These are phyloP conservation scores for Xyliphius kryptos DNA, from an alignment of 2,113 vertebrate genomes.

Conservation along the genomic window DNA sequence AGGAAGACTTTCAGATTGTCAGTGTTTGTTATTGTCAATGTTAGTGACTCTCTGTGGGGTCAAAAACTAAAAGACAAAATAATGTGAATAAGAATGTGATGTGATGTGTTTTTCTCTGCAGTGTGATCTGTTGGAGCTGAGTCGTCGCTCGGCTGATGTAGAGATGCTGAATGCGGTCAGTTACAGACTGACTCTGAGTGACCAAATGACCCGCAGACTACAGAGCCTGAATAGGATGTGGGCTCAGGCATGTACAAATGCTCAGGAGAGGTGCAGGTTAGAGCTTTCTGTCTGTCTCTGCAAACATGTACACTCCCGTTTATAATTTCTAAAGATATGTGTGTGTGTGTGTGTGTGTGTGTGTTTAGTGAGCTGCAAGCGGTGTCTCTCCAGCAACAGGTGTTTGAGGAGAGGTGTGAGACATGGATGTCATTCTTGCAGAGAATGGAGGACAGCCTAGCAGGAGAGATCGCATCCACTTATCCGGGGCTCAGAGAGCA, in stretches of 20 bases:
- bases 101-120: constrained; percentile 47
- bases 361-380: constrained; percentile 71
- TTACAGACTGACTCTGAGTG: constrained; percentile 66
- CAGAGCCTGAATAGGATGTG: constrained; percentile 72
- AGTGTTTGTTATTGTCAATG: too few species aligned
- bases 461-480: constrained; percentile 57
- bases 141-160: constrained; percentile 71
- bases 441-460: constrained; percentile 71
- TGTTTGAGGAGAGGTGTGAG: constrained; percentile 77
- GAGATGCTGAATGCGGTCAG: constrained; percentile 78
- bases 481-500: constrained; percentile 72
- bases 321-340: too few species aligned
- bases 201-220: constrained; percentile 62
- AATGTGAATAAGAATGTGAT: too few species aligned
- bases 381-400: constrained; percentile 59
- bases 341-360: constrained; percentile 27
- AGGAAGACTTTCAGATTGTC: too few species aligned
- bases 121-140: constrained; percentile 66
- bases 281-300: too few species aligned
- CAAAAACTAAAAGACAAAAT: too few species aligned
- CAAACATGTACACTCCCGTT: too few species aligned
- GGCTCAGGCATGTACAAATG: constrained; percentile 60
- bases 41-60: too few species aligned
- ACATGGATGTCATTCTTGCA: constrained; percentile 80
- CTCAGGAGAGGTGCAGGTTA: constrained; percentile 80